Evolutionary conservation across 1,140 invertebrate species (phyloP), one percentile per base, ranked within the genome.

Genomic region (Drosophila littoralis): DNA sequence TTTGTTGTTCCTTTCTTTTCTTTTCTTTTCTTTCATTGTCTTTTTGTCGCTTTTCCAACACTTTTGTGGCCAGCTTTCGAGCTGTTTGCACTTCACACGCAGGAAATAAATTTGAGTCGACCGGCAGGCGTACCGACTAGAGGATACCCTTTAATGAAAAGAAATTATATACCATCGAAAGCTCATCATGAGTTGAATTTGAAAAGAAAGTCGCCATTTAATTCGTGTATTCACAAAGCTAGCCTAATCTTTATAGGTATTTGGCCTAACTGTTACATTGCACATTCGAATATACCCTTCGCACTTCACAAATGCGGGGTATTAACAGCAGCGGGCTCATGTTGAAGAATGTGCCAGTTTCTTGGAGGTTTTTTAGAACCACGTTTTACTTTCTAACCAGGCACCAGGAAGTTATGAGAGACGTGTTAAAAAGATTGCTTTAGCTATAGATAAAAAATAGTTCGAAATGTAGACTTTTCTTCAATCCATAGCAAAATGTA

Each of bases 81-180:
- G 38, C 22, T 32, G 28, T 79, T 75, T 67, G 61, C 60, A 70
- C 52, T 64, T 52, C n/a, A 63, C 79, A 80, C 73, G 28, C 17
- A 63, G 36, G 12, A 70, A 33, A 13, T 8, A 13, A 35, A 51
- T 15, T 2, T 32, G 1, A 1, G 7, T 12, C 35, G 4, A 28
- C 9, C 4, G 15, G 15, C 15, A 7, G 13, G 17, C n/a, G 15
- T 9, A 28, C 9, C 9, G 13, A 17, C 13, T 12, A 2, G 12
- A 0, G 12, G 6, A 59, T 46, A 46, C 57, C 57, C 28, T 46
- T 6, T 33, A 10, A 8, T 6, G 7, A 10, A 8, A 7, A 22
- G 2, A 8, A 7, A 32, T 50, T 32, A 3, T 5, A 5, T 28
- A 28, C 5, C 4, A 28, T 28, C 22, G 22, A 5, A 28, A 28